phyloP scores from a whole-genome alignment of 2,888 invertebrate genomes.

The Danaus chrysippus region DNA sequence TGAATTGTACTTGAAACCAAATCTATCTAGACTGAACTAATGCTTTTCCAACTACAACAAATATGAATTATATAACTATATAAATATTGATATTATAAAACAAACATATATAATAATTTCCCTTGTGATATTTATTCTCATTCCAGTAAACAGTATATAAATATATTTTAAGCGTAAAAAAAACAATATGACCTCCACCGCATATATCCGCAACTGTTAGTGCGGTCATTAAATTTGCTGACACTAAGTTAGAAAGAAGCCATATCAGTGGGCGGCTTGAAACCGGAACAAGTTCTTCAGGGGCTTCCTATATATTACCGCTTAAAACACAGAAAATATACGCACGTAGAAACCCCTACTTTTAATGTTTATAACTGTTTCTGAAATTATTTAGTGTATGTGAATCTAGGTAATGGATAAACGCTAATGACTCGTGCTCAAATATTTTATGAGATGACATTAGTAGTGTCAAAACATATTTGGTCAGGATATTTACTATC shows the following conservation, averaged over 20 bases:
- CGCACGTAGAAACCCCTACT: not conserved
- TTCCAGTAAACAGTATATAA: no score
- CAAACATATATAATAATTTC: not conserved
- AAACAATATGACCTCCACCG: conserved; percentile 2
- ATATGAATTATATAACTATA: not conserved
- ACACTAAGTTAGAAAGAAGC: conserved; percentile 52
- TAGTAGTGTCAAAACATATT: no score
- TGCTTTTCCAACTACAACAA: not conserved
- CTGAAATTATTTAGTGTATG: not conserved
- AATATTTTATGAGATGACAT: not conserved
- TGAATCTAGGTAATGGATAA: not conserved
- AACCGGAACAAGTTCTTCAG: conserved; percentile 70
- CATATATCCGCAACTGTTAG: conserved; percentile 14
- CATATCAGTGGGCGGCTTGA: conserved; percentile 52
- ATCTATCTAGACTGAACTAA: conserved; percentile 3
- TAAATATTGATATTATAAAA: not conserved
- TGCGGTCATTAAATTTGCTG: conserved; percentile 36
- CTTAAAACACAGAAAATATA: conserved; percentile 29
- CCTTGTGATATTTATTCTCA: no score
- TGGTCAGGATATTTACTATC: no score
- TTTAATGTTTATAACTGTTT: not conserved
- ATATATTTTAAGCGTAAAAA: not conserved
- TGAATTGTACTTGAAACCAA: conserved; percentile 20
- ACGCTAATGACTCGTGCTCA: not conserved
- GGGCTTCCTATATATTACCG: conserved; percentile 70